Conservation (phyloP, 2,888 invertebrate species). For the Pterostichus madidus region DNA sequence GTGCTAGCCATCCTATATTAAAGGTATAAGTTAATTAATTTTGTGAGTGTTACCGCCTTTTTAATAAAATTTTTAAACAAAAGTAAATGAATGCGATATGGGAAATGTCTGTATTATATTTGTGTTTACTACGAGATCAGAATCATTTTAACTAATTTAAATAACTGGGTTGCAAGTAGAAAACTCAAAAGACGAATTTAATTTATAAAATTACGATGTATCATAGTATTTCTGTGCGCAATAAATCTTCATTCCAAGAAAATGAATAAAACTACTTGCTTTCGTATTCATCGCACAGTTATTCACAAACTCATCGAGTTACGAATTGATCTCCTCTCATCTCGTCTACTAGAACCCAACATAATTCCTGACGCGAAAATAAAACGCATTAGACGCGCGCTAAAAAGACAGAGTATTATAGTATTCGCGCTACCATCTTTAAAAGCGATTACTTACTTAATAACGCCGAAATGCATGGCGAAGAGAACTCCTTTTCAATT, state of each 20-base stretch:
- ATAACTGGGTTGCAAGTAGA: too few relatives aligned
- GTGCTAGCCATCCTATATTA: too few relatives aligned
- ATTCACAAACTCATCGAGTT: not conserved
- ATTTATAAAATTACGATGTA: too few relatives aligned
- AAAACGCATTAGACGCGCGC: constrained; percentile 19
- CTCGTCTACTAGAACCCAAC: not conserved
- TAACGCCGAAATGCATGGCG: constrained; percentile 49
- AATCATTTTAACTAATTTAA: too few relatives aligned
- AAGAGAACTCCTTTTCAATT: constrained; percentile 59
- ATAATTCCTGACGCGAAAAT: constrained; percentile 24
- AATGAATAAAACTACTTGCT: not conserved
- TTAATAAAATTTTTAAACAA: too few relatives aligned
- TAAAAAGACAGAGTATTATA: constrained; percentile 26
- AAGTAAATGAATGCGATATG: too few relatives aligned
- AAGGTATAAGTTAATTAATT: too few relatives aligned
- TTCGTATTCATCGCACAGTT: not conserved
- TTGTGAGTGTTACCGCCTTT: too few relatives aligned
- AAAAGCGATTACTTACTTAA: constrained; percentile 62
- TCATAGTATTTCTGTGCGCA: too few relatives aligned
- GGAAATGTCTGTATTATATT: too few relatives aligned
- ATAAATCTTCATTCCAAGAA: constrained; percentile 1
- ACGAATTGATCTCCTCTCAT: not conserved
- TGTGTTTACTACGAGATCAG: too few relatives aligned
- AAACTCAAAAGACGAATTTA: too few relatives aligned
- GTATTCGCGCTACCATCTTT: constrained; percentile 41